Evolutionary conservation across 2,113 vertebrate species (phyloP).

Genomic region (Elephantulus edwardii): DNA sequence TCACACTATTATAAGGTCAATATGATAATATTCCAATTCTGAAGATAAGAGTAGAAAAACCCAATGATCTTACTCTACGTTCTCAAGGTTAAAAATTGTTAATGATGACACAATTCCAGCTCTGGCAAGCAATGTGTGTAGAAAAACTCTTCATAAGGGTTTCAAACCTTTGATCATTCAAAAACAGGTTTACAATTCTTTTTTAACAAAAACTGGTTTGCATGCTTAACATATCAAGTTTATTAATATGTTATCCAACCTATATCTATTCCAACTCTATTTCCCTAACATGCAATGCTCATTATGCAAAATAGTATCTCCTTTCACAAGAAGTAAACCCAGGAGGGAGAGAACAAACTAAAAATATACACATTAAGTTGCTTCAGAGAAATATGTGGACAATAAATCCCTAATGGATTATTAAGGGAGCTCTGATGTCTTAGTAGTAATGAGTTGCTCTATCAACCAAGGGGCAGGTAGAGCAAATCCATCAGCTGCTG

Average conservation of each 20-base stretch:
- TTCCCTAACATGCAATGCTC: neutral
- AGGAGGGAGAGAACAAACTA: neutral
- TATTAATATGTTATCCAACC: neutral
- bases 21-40: neutral
- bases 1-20: neutral
- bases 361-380: neutral
- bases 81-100: neutral
- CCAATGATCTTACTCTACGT: neutral
- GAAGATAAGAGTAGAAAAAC: neutral
- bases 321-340: neutral
- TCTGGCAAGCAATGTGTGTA: neutral
- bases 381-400: neutral
- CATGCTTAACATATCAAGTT: too few relatives aligned
- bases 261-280: neutral
- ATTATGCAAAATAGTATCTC: neutral
- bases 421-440: too few relatives aligned
- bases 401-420: neutral
- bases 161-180: neutral
- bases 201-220: neutral
- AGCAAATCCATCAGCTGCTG: too few relatives aligned
- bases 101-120: neutral
- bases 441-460: too few relatives aligned
- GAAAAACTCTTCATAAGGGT: neutral
- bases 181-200: neutral
- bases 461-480: too few relatives aligned